Evolutionary conservation across 2,888 invertebrate genomes (phyloP).

Genomic region (Mesorhabditis sp.): DNA sequence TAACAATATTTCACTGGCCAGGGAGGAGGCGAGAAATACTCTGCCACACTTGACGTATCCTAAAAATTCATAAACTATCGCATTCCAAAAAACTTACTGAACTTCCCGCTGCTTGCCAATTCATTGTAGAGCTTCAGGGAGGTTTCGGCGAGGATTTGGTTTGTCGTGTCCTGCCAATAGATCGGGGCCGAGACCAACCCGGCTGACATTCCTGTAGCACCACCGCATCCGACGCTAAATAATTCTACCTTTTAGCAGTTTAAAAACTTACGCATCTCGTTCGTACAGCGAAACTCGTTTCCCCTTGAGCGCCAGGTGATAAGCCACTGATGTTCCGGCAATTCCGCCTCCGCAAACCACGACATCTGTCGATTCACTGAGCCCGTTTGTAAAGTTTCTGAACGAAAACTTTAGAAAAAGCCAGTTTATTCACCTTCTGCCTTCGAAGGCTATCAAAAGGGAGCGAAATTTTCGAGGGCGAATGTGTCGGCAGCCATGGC

Average conservation of each 20-base stretch:
- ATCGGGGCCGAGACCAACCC: slow-evolving; percentile 73
- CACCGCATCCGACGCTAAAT: slow-evolving; percentile 65
- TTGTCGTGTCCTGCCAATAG: slow-evolving; percentile 70
- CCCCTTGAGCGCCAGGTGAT: slow-evolving; percentile 71
- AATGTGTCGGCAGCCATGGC: too few species aligned
- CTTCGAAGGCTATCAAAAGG: too few species aligned
- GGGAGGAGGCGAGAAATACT: slow-evolving; percentile 48
- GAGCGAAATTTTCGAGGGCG: too few species aligned
- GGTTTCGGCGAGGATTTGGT: slow-evolving; percentile 70
- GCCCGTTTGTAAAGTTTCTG: slow-evolving; percentile 16
- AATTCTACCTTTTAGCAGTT: neutral
- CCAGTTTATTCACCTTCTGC: too few species aligned
- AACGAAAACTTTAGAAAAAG: neutral
- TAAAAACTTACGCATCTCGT: slow-evolving; percentile 43
- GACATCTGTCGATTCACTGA: slow-evolving; percentile 51
- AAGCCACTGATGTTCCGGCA: slow-evolving; percentile 74
- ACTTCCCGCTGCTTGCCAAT: slow-evolving; percentile 69
- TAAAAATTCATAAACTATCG: slow-evolving; percentile 15
- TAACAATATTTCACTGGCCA: slow-evolving; percentile 36
- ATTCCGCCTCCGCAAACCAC: slow-evolving; percentile 70
- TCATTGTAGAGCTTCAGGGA: slow-evolving; percentile 75
- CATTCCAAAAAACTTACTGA: slow-evolving; percentile 64
- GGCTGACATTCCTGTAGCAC: slow-evolving; percentile 72
- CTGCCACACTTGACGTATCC: slow-evolving; percentile 48
- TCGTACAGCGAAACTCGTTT: slow-evolving; percentile 72